These are phyloP conservation scores for Harpalus rubripes DNA, from an alignment of 2,888 invertebrate genomes.

Conservation along the genomic window DNA sequence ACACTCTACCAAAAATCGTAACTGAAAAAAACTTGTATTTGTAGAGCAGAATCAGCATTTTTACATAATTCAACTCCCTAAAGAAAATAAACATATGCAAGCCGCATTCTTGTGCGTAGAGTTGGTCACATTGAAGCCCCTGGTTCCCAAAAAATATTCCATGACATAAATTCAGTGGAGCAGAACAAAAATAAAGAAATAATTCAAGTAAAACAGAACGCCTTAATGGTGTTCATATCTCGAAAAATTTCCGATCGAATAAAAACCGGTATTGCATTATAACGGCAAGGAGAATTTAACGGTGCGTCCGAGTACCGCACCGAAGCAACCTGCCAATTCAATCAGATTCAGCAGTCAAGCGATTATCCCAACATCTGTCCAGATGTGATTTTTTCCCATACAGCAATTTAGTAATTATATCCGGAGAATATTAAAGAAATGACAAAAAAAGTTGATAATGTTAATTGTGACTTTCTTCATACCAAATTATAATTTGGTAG, in stretches of 20 bases:
- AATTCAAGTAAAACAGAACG: constrained; percentile 44
- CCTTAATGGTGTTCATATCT: constrained; percentile 52
- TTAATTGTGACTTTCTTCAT: constrained; percentile 61
- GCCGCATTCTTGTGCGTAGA: constrained; percentile 36
- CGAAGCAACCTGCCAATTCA: constrained; percentile 48
- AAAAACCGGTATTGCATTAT: constrained; percentile 64
- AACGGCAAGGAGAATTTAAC: constrained; percentile 33
- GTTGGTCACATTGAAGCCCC: constrained; percentile 43
- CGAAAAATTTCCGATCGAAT: constrained; percentile 60
- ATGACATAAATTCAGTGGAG: constrained; percentile 51
- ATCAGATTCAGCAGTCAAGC: constrained; percentile 30
- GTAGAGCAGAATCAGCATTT: no score
- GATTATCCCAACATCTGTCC: constrained; percentile 42
- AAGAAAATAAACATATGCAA: constrained; percentile 10
- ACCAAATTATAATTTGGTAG: constrained; percentile 55
- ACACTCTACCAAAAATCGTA: no score
- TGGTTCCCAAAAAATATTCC: constrained; percentile 34
- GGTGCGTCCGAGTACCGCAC: constrained; percentile 33
- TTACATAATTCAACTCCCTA: no score
- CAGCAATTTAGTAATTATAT: constrained; percentile 61
- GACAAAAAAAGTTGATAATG: constrained; percentile 55
- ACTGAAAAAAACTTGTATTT: no score
- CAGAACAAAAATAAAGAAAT: constrained; percentile 54
- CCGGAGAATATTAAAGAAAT: constrained; percentile 52
- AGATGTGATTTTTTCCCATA: constrained; percentile 24